Evolutionary conservation across 2,797 vertebrate genomes (phyloP).

Genomic region (Leucoraja ocellata): DNA sequence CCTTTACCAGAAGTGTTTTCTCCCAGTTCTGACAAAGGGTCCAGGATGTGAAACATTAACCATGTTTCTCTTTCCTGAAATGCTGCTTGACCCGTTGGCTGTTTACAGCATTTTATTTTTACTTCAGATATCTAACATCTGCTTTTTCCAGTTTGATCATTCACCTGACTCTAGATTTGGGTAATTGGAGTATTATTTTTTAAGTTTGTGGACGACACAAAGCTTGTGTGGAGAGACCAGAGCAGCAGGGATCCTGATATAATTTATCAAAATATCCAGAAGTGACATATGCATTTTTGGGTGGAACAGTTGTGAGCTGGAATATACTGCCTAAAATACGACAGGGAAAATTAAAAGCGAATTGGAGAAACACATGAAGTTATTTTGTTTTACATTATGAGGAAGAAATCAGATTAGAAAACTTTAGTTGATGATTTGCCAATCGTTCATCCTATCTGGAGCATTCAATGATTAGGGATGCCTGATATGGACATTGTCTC

Average conservation of each 20-base stretch:
- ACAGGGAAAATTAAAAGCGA: neutral
- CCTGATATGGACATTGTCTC: neutral
- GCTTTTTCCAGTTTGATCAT: neutral
- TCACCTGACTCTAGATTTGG: neutral
- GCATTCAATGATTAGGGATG: neutral
- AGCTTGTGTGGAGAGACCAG: neutral
- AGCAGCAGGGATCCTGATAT: neutral
- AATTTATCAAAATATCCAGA: neutral
- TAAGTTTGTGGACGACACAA: neutral
- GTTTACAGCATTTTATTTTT: too few relatives aligned
- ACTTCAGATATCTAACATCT: too few relatives aligned
- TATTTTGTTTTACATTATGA: neutral
- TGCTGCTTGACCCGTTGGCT: too few relatives aligned
- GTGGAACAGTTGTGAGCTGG: neutral
- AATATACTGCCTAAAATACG: neutral
- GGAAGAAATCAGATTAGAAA: neutral
- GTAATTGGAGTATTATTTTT: neutral
- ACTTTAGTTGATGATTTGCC: neutral
- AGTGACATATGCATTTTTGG: neutral
- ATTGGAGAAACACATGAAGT: neutral
- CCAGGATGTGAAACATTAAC: too few relatives aligned
- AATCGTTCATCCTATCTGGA: neutral
- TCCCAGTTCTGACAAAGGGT: too few relatives aligned
- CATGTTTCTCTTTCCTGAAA: too few relatives aligned
- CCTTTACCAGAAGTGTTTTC: too few relatives aligned